phyloP scores from a whole-genome alignment of 2,888 invertebrate genomes.

The Zelleria hepariella region DNA sequence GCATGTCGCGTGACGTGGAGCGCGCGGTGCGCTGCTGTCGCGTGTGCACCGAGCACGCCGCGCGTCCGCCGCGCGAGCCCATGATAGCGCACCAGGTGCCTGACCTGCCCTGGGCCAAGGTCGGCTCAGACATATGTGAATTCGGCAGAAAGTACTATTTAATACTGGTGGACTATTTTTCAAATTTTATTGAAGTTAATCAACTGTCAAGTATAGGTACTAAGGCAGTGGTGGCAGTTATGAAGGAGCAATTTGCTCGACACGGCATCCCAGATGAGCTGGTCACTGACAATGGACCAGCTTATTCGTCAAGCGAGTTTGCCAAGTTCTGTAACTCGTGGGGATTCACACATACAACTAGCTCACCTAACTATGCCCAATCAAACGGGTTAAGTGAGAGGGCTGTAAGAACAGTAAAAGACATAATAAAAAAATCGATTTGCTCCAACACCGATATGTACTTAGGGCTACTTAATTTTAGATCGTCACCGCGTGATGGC shows the following conservation, averaged over 20 bases:
- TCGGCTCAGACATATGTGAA: too few species aligned
- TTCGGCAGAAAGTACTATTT: background rate
- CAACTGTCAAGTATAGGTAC: background rate
- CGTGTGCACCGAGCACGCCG: background rate
- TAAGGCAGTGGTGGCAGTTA: background rate
- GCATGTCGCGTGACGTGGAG: constrained; percentile 5
- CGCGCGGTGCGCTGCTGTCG: constrained; percentile 1
- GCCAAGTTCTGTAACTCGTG: background rate
- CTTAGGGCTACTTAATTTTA: background rate
- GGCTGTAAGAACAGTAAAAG: too few species aligned
- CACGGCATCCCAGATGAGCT: background rate
- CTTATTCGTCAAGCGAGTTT: background rate
- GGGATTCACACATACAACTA: background rate
- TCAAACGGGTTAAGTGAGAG: background rate
- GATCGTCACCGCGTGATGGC: background rate
- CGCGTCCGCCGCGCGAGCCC: background rate
- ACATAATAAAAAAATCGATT: background rate
- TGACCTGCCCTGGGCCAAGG: background rate
- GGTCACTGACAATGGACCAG: background rate
- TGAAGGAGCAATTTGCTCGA: background rate
- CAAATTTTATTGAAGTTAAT: background rate
- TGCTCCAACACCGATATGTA: background rate
- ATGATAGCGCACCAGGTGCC: background rate
- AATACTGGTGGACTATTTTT: background rate
- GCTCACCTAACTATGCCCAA: background rate